Conservation (phyloP, 2,888 invertebrate genomes). For the Scaptomyza polygonia region DNA sequence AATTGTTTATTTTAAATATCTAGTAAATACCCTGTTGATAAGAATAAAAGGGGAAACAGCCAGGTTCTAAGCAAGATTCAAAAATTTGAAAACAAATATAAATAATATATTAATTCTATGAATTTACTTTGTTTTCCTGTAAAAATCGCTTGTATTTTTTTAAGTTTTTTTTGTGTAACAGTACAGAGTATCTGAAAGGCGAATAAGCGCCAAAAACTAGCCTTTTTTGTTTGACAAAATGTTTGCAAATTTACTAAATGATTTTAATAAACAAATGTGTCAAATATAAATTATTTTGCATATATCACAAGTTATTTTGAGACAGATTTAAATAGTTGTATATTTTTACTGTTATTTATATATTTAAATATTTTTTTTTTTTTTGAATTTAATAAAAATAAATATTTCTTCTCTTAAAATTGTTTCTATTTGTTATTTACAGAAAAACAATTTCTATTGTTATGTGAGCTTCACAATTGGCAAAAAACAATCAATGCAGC, state of each 20-base stretch:
- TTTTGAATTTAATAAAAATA: too few species aligned
- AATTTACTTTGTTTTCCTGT: too few species aligned
- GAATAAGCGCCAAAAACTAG: not conserved
- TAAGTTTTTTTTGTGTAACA: too few species aligned
- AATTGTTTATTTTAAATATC: constrained; percentile 27
- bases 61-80: not conserved
- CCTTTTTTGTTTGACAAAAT: constrained; percentile 22
- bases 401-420: not conserved
- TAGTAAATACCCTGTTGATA: constrained; percentile 11
- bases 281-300: constrained; percentile 3
- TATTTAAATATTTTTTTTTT: not conserved
- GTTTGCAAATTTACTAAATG: constrained; percentile 33
- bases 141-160: too few species aligned
- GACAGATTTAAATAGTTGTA: not conserved
- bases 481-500: constrained; percentile 82
- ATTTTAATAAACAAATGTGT: constrained; percentile 30
- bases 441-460: constrained; percentile 83
- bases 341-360: not conserved
- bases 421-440: constrained; percentile 34
- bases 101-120: too few species aligned
- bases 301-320: constrained; percentile 4
- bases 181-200: constrained; percentile 9
- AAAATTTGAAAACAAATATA: not conserved
- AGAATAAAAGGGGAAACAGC: not conserved
- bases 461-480: constrained; percentile 84